Conservation (phyloP, 1,140 invertebrate genomes). For the Formica exsecta region DNA sequence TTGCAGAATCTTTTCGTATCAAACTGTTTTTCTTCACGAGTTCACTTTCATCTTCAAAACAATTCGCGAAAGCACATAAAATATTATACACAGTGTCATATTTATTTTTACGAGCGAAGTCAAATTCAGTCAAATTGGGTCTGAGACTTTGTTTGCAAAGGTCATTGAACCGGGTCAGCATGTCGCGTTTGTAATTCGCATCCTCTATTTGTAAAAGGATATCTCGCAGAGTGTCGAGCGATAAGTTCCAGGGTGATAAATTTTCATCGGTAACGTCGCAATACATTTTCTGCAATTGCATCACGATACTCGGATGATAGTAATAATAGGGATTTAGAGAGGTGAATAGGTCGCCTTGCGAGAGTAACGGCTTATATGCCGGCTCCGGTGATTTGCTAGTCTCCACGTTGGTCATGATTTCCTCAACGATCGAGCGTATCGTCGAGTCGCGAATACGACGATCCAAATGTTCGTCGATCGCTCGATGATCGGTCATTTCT, state of each 20-base stretch:
- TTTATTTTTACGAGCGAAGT: slow-evolving; percentile 5
- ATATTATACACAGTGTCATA: slow-evolving; percentile 62
- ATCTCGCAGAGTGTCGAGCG: slow-evolving; percentile 72
- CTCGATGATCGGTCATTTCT: not conserved
- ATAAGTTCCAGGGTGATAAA: slow-evolving; percentile 74
- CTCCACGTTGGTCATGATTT: slow-evolving; percentile 53
- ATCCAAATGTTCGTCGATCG: slow-evolving; percentile 67
- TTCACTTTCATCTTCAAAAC: slow-evolving; percentile 73
- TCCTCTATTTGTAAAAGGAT: slow-evolving; percentile 70
- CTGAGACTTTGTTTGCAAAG: slow-evolving; percentile 67
- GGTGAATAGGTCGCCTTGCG: slow-evolving; percentile 72
- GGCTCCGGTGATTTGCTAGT: not conserved
- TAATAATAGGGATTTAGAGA: slow-evolving; percentile 74
- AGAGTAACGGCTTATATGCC: slow-evolving; percentile 62
- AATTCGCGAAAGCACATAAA: slow-evolving; percentile 72
- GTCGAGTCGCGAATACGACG: slow-evolving; percentile 44
- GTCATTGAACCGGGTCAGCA: slow-evolving; percentile 62
- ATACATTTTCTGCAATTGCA: slow-evolving; percentile 76
- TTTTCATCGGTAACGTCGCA: slow-evolving; percentile 9
- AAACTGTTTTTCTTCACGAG: not conserved
- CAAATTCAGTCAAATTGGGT: slow-evolving; percentile 15
- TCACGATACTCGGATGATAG: slow-evolving; percentile 71
- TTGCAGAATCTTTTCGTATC: not conserved
- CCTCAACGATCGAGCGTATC: slow-evolving; percentile 68
- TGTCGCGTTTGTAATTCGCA: slow-evolving; percentile 4